phyloP scores from a whole-genome alignment of 1,140 invertebrate genomes.

The Portunus trituberculatus region DNA sequence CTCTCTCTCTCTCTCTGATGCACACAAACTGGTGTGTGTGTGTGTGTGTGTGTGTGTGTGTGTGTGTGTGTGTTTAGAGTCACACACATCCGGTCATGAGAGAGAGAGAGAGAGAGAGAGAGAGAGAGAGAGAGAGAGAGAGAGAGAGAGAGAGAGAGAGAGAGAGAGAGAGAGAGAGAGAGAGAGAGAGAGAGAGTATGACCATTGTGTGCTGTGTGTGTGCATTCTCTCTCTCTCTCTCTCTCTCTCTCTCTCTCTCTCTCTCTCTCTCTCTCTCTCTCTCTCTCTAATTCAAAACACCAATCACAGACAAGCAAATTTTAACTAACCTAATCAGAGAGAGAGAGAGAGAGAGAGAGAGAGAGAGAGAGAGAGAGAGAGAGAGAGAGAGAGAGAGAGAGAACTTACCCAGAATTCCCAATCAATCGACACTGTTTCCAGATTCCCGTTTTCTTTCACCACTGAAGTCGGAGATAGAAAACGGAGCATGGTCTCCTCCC shows the following conservation, averaged over 20 bases:
- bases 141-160: conserved; percentile 36
- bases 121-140: background rate
- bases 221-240: no score
- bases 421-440: conserved; percentile 47
- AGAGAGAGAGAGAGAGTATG: no score
- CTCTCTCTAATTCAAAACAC: no score
- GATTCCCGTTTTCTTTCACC: conserved; percentile 40
- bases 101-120: conserved; percentile 25
- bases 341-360: background rate
- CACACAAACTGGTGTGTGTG: background rate
- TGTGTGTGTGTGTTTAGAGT: background rate
- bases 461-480: conserved; percentile 38
- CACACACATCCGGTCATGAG: background rate
- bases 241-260: no score
- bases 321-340: no score
- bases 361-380: conserved; percentile 9
- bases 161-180: conserved; percentile 44
- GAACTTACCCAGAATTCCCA: conserved; percentile 52
- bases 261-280: no score
- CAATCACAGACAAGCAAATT: no score
- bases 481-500: conserved; percentile 27
- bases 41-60: conserved; percentile 45
- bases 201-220: no score
- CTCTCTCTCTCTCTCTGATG: conserved; percentile 7
- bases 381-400: conserved; percentile 54